Conservation (phyloP, 1,140 invertebrate species). For the Atta colombica region DNA sequence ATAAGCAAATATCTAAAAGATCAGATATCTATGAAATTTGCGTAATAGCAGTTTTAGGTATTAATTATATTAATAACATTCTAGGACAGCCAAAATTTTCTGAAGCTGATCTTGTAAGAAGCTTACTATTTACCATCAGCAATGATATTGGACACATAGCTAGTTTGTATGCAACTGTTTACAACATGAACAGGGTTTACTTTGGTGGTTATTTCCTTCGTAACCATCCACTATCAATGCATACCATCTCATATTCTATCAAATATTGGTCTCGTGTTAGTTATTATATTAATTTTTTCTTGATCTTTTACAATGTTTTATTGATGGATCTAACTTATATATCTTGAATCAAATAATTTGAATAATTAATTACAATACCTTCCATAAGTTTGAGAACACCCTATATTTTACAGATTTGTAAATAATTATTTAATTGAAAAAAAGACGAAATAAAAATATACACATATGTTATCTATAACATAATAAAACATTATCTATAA, state of each 20-base stretch:
- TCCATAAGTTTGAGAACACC: no score
- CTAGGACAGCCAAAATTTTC: conserved; percentile 80
- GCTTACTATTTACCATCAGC: conserved; percentile 91
- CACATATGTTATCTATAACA: no score
- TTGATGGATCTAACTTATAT: conserved; percentile 2
- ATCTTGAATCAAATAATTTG: conserved; percentile 14
- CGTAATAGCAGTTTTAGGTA: conserved; percentile 16
- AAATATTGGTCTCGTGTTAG: conserved; percentile 91
- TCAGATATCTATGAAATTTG: no score
- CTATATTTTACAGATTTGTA: no score
- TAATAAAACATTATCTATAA: no score
- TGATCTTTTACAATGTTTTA: neutral
- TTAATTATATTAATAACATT: conserved; percentile 43
- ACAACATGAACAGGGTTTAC: conserved; percentile 90
- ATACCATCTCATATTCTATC: conserved; percentile 91
- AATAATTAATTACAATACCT: conserved; percentile 9
- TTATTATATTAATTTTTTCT: conserved; percentile 40
- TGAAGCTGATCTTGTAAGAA: conserved; percentile 91
- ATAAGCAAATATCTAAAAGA: no score
- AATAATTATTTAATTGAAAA: no score
- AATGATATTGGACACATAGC: conserved; percentile 94
- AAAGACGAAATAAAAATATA: no score
- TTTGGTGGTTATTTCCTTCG: conserved; percentile 93
- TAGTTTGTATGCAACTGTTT: conserved; percentile 90
- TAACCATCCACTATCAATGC: conserved; percentile 92